Evolutionary conservation across 2,888 invertebrate species (phyloP).

Genomic region (Sylvicola cinctus): DNA sequence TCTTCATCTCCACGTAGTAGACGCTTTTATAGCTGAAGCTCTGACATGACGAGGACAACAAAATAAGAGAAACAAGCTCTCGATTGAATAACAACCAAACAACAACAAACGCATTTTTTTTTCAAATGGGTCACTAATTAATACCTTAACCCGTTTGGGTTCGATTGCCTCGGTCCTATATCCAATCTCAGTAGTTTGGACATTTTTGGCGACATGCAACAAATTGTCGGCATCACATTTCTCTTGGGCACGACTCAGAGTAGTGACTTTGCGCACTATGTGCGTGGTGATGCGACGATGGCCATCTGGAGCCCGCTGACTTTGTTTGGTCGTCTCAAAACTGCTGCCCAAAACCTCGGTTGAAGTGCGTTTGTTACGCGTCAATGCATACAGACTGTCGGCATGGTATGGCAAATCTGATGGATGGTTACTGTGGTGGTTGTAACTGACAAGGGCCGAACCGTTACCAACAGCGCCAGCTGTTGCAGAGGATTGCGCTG

Average conservation of each 20-base stretch:
- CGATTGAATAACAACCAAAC: neutral
- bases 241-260: constrained; percentile 70
- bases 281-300: constrained; percentile 67
- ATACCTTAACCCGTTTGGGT: constrained; percentile 60
- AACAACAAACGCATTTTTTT: neutral
- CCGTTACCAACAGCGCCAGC: constrained; percentile 9
- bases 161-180: constrained; percentile 37
- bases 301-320: constrained; percentile 56
- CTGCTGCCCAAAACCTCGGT: constrained; percentile 73
- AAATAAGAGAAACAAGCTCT: too few species aligned
- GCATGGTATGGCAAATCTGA: constrained; percentile 7
- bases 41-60: too few species aligned
- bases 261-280: constrained; percentile 74
- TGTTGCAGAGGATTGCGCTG: constrained; percentile 12
- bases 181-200: constrained; percentile 27
- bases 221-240: constrained; percentile 50
- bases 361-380: constrained; percentile 61
- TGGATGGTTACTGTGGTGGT: neutral
- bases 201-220: constrained; percentile 28
- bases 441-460: constrained; percentile 26
- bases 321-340: constrained; percentile 64
- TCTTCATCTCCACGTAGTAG: too few species aligned
- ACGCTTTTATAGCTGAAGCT: too few species aligned
- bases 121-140: neutral
- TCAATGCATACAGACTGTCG: constrained; percentile 46